Evolutionary conservation across 1,140 invertebrate genomes (phyloP), one percentile per base, ranked within the genome.

Genomic region (Microplitis mediator): DNA sequence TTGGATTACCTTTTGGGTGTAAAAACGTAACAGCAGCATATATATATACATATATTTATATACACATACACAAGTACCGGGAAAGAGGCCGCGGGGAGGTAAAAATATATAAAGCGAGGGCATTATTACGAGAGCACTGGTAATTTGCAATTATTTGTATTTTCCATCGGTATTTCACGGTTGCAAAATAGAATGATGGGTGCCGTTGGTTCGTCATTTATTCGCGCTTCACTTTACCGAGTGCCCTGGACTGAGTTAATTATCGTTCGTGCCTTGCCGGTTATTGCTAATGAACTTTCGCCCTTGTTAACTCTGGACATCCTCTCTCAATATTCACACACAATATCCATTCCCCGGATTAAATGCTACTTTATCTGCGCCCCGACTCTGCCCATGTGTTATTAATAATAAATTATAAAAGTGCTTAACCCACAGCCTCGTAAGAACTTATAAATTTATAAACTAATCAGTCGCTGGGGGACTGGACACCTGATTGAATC

Each of bases 101-200:
- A 76, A 80, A 77, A 78, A 70, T 76, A 23, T 23, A 75, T 56
- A 67, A 74, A 72, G 64, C 66, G 74, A 71, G 69, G 61, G 63
- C 76, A 79, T 84, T 79, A 81, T 83, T 82, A 80, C 77, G 79
- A 80, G 73, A 61, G 31, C 62, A 39, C 75, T 63, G 76, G 68
- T 83, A 82, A 77, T 76, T 70, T 77, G 54, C 73, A 84, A 82
- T 86, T 84, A 85, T 85, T 83, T 80, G 73, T 71, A 79, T 83
- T 84, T 85, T 80, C 70, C 76, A 76, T 69, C 69, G 75, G 72
- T 67, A 66, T 65, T 75, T 39, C 65, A 78, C 75, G 76, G 80
- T 82, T 82, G 6, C n/a, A 50, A 23, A 36, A 50, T 56, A 34
- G 35, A 69, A 52, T 45, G 51, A 14, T 23, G 14, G 51, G 16